Base-by-base conservation (phyloP, 2,888 invertebrate genomes). In the Agrotis ipsilon region DNA sequence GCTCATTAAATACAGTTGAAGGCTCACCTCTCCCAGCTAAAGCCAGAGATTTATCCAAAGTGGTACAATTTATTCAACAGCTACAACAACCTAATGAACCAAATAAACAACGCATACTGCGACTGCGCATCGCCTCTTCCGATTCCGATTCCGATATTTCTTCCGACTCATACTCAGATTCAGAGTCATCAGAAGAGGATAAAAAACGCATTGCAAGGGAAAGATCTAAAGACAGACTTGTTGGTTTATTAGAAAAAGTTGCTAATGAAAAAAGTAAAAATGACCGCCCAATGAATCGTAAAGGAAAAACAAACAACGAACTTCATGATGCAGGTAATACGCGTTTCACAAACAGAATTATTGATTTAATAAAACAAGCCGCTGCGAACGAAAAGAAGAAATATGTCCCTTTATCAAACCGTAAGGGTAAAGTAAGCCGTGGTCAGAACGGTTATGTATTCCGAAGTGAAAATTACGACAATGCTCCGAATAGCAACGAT, bases 341-440 rank as follows among this genome's bases (percentile, higher is more conserved):
- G 43, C 58, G 43, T 1, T 45, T 43, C n/a, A 19, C 14, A 13
- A 72, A 72, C 32, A 71, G 19, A 63, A 75, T 75, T 19, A 68
- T 82, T 21, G 75, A 88, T 48, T 66, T 88, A 51, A 79, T 90
- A 46, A 63, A 87, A 63, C 67, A 83, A 72, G 58, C 19, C 6
- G 11, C 32, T 24, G 83, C 75, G 6, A 76, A 80, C 16, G 60
- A 69, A 57, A 55, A 48, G n/a, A 51, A 43, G 9, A 46, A 51
- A 46, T 51, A 58, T 1, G 14, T 18, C 2, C 54, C 9, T n/a
- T 3, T 16, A 16, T 43, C 3, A 43, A 64, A 74, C 48, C 54
- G 19, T 3, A 63, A 63, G n/a, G 48, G 5, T 49, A 80, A 70
- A 66, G n/a, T 27, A 32, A 70, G 27, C 6, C 18, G 46, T 13